Evolutionary conservation across 2,113 vertebrate genomes (phyloP).

Genomic region (Panthera leo): DNA sequence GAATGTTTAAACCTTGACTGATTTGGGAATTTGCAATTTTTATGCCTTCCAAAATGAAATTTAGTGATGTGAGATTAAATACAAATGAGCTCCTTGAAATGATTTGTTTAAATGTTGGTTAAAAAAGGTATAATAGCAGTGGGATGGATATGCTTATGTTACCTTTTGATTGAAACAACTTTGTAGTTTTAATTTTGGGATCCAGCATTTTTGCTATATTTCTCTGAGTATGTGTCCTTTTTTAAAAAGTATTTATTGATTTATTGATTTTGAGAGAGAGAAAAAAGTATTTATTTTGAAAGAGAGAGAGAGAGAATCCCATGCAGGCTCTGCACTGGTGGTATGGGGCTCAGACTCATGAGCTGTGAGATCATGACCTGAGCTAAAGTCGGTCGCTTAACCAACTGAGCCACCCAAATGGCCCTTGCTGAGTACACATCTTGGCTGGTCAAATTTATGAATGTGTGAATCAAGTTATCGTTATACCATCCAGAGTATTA

Average conservation of each 20-base stretch:
- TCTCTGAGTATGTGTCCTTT: background rate
- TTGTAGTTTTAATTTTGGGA: slow-evolving; percentile 14
- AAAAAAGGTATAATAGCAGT: background rate
- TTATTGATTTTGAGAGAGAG: too few species aligned
- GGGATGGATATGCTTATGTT: background rate
- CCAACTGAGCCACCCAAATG: too few species aligned
- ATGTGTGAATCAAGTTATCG: background rate
- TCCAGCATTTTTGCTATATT: background rate
- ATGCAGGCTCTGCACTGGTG: too few species aligned
- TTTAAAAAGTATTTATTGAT: too few species aligned
- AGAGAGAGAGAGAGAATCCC: too few species aligned
- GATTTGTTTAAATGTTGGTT: background rate
- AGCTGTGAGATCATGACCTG: too few species aligned
- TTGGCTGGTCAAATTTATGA: background rate
- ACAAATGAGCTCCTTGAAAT: background rate
- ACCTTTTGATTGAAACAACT: background rate
- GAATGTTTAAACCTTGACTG: background rate
- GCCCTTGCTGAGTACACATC: background rate
- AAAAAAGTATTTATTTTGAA: too few species aligned
- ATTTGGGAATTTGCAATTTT: background rate
- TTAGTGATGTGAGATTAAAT: background rate
- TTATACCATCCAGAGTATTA: background rate
- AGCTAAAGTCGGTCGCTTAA: too few species aligned
- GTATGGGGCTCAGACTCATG: too few species aligned
- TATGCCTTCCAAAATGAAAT: slow-evolving; percentile 9